Conservation (phyloP, 2,113 vertebrate species). For the Orthochromis malagaraziensis region DNA sequence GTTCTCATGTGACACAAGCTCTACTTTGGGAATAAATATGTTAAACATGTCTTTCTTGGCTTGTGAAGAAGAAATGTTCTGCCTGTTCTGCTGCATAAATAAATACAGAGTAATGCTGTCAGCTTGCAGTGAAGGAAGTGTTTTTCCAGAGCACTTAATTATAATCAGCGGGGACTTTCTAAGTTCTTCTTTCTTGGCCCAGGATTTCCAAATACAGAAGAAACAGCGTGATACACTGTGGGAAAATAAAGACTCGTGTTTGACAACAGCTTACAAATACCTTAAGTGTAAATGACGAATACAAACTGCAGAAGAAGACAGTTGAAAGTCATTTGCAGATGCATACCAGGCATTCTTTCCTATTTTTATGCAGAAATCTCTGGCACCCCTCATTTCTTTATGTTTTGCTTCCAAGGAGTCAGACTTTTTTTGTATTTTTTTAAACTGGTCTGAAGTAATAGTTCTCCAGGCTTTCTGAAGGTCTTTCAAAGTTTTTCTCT, state of each 20-base stretch:
- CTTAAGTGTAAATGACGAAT: neutral
- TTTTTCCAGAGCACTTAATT: neutral
- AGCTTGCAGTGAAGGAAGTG: neutral
- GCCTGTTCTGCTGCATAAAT: neutral
- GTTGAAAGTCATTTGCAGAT: neutral
- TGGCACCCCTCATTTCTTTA: neutral
- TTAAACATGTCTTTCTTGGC: neutral
- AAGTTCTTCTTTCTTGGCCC: neutral
- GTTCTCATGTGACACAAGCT: neutral
- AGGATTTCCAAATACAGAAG: slow-evolving; percentile 4
- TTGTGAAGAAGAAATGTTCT: neutral
- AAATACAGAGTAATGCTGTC: neutral
- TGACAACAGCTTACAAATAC: neutral
- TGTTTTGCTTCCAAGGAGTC: neutral
- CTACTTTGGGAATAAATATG: neutral
- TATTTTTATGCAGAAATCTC: neutral
- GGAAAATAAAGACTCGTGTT: neutral
- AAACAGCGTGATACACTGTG: neutral
- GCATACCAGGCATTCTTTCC: neutral
- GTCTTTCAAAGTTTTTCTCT: neutral
- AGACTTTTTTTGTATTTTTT: neutral
- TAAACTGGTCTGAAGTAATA: neutral
- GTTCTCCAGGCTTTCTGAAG: neutral
- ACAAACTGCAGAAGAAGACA: neutral
- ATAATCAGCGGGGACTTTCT: slow-evolving; percentile 18